Conservation (phyloP, 2,888 invertebrate species). For the Clanis bilineata region DNA sequence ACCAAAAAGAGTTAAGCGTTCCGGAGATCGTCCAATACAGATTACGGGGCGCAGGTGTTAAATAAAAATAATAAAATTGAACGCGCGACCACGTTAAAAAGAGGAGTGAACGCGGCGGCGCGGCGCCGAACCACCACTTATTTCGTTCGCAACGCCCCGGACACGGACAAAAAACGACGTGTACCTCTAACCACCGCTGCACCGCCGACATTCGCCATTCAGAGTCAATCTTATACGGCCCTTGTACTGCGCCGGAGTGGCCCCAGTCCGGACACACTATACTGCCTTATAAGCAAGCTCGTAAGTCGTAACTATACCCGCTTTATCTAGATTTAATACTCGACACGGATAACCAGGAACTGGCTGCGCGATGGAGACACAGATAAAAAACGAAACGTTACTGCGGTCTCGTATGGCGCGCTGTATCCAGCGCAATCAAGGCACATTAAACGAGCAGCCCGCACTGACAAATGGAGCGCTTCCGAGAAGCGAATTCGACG, state of each 20-base stretch:
- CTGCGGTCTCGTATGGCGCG: neutral
- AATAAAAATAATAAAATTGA: slow-evolving; percentile 81
- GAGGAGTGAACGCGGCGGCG: slow-evolving; percentile 69
- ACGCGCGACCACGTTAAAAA: slow-evolving; percentile 69
- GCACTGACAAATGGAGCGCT: slow-evolving; percentile 53
- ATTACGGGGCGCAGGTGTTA: slow-evolving; percentile 81
- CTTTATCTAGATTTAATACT: slow-evolving; percentile 15
- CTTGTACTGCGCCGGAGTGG: slow-evolving; percentile 39
- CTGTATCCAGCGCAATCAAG: slow-evolving; percentile 23
- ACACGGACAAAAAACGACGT: slow-evolving; percentile 60
- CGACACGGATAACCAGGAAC: slow-evolving; percentile 30
- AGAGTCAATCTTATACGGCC: slow-evolving; percentile 49
- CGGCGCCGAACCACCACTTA: slow-evolving; percentile 75
- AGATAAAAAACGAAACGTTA: slow-evolving; percentile 5
- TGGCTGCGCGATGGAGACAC: slow-evolving; percentile 16
- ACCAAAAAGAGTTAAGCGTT: slow-evolving; percentile 81
- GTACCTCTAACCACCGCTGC: slow-evolving; percentile 47
- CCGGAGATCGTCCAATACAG: slow-evolving; percentile 78
- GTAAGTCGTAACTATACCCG: slow-evolving; percentile 30
- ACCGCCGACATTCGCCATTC: slow-evolving; percentile 57
- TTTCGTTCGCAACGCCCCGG: slow-evolving; percentile 68
- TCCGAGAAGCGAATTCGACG: slow-evolving; percentile 57
- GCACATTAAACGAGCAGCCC: slow-evolving; percentile 41
- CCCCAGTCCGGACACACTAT: slow-evolving; percentile 54
- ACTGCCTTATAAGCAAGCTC: slow-evolving; percentile 54